Base-by-base conservation (phyloP, 1,140 invertebrate species). In the Uloborus diversus region DNA sequence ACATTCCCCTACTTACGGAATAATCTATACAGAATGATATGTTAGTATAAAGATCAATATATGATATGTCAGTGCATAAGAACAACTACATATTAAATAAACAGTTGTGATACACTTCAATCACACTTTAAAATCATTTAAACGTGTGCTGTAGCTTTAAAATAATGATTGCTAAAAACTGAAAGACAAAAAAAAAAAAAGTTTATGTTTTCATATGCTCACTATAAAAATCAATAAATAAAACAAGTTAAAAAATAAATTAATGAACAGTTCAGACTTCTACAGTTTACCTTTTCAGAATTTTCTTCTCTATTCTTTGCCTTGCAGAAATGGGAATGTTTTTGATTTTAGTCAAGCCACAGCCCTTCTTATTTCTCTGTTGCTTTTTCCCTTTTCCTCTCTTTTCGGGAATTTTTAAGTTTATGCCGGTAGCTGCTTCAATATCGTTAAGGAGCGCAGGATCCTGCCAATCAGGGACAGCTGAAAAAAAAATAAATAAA, bases 401-500 rank as follows among this genome's bases (percentile, higher is more conserved):
- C 33, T 64, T 81, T 47, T 81, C 51, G 7, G 64, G 83, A 27
- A 82, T 49, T 57, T 78, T 84, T 20, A 89, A 84, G 80, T 88
- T 85, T 66, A 87, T 80, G 5, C 87, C 88, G 23, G 84, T 86
- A 17, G 84, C 83, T 64, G 84, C 85, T 78, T 87, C 83, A 66
- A 89, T 87, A 28, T 91, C 90, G 71, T 85, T 85, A 32, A 91
- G 84, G 17, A 91, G 85, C 62, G 86, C 85, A 53, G 90, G 90
- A 84, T 92, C 90, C 84, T 91, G 89, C 89, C 90, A 91, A 57
- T 90, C 89, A 25, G 89, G 88, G 53, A 79, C 35, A 66, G 9
- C 3, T 7, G 32, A 30, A 59, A 11, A 59, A 28, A 2, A 61
- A 71, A 59, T 30, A n/a, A 49, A 35, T 14, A 25, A 11, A 3